Evolutionary conservation across 2,888 invertebrate genomes (phyloP).

Genomic region (Pristionchus arcanus): DNA sequence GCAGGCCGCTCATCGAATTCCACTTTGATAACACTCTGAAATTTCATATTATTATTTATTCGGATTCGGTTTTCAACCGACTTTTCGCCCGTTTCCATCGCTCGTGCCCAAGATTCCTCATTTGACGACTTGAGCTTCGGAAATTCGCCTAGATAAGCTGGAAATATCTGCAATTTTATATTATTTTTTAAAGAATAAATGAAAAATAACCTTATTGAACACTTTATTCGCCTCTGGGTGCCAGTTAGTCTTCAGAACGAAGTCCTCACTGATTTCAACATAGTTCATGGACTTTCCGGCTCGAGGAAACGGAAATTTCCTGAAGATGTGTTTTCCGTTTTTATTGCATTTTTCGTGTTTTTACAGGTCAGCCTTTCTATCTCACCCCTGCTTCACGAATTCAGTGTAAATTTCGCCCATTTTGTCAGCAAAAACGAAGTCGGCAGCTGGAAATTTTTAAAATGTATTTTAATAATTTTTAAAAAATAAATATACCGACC

Average conservation of each 20-base stretch:
- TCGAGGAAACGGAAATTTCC: background rate
- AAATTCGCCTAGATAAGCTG: background rate
- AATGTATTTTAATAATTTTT: too few relatives aligned
- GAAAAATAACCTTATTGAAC: background rate
- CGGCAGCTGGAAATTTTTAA: background rate
- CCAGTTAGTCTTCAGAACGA: background rate
- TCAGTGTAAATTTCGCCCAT: conserved; percentile 7
- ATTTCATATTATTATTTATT: too few relatives aligned
- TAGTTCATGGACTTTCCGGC: background rate
- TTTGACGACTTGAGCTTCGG: background rate
- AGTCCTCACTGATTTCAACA: background rate
- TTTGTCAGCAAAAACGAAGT: background rate
- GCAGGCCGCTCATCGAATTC: too few relatives aligned
- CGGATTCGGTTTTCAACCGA: too few relatives aligned
- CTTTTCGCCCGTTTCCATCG: too few relatives aligned
- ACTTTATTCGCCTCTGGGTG: background rate
- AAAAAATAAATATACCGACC: background rate
- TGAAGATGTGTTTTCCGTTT: background rate
- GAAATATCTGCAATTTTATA: background rate
- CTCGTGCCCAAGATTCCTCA: background rate
- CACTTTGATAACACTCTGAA: too few relatives aligned
- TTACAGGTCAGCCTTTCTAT: background rate
- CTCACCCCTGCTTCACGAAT: conserved; percentile 13
- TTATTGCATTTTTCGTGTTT: background rate
- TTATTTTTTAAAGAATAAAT: too few relatives aligned